Evolutionary conservation across 2,797 vertebrate genomes (phyloP), one percentile per base, ranked within the genome.

Genomic region (Artibeus jamaicensis): DNA sequence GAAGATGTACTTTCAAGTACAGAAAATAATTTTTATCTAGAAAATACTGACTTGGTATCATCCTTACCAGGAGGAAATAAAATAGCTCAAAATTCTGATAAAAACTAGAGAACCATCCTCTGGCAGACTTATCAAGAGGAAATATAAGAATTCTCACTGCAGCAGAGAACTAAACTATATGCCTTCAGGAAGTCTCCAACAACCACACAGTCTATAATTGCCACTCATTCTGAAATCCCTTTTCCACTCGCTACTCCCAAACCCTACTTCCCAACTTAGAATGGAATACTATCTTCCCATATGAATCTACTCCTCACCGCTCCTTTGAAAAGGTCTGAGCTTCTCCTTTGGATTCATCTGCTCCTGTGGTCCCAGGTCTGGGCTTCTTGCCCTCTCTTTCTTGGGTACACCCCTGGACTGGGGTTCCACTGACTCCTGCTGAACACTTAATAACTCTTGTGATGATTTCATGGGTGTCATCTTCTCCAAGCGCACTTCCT

Each of bases 271-370:
- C 94, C 94, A 83, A 73, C 11, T 89, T 42, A 74, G 67, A 92
- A 88, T 39, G n/a, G 68, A 89, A 85, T 67, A 89, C 93, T 97
- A 0, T 96, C 89, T 90, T 95, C 96, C 93, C 93, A 78, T 46
- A 77, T 42, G 53, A 89, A 92, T 88, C 94, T 97, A 95, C 91
- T 98, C 93, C 97, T 97, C 96, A 97, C 97, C 91, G 62, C 92
- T 97, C 96, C 96, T 97, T 96, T 97, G 97, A 91, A 95, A 93
- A 95, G 92, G 92, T 95, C 79, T 96, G 94, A 94, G 93, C 82
- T 96, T 97, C 96, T 97, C 92, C 97, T 98, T 96, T 93, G 86
- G 90, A 78, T 93, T 96, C 96, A 92, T 96, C 93, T 97, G 96
- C 39, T 97, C 91, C 95, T 97, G 95, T 78, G 93, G 95, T 97